Evolutionary conservation across 2,888 invertebrate genomes (phyloP).

Genomic region (Anthophora plumipes): DNA sequence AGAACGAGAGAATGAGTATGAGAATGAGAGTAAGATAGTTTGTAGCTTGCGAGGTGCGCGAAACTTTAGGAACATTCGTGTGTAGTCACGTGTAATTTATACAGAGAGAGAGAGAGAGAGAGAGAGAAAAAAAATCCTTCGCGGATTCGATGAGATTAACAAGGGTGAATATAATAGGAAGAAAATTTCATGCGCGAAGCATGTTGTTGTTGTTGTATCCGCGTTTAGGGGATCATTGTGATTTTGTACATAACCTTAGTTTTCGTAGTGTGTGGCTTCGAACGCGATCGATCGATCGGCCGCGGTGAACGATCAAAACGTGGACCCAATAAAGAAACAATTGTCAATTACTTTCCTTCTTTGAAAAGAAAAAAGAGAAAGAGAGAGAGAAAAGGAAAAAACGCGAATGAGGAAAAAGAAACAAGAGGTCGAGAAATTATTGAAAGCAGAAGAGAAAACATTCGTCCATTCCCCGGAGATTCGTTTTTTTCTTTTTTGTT

Average conservation of each 20-base stretch:
- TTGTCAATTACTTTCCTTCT: constrained; percentile 67
- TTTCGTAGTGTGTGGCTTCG: constrained; percentile 57
- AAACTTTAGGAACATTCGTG: constrained; percentile 29
- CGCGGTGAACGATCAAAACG: constrained; percentile 46
- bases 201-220: background rate
- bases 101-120: too few relatives aligned
- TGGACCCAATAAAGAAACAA: constrained; percentile 40
- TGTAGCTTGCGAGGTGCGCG: constrained; percentile 41
- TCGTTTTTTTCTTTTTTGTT: too few relatives aligned
- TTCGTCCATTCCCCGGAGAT: constrained; percentile 53
- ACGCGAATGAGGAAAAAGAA: background rate
- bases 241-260: constrained; percentile 71
- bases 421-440: constrained; percentile 13
- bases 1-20: too few relatives aligned
- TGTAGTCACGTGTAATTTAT: constrained; percentile 60
- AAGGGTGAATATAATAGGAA: too few relatives aligned
- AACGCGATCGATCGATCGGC: constrained; percentile 42
- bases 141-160: constrained; percentile 56
- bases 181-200: background rate
- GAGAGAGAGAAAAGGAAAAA: background rate
- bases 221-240: constrained; percentile 56
- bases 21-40: background rate
- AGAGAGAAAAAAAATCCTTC: too few relatives aligned
- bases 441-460: constrained; percentile 15
- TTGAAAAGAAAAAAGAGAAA: constrained; percentile 1